A percentile compares a stretch with the other conserved stretches of the same genome.
Conservation (phyloP, 2,888 invertebrate genomes). For the Linhomoeus sp. region DNA sequence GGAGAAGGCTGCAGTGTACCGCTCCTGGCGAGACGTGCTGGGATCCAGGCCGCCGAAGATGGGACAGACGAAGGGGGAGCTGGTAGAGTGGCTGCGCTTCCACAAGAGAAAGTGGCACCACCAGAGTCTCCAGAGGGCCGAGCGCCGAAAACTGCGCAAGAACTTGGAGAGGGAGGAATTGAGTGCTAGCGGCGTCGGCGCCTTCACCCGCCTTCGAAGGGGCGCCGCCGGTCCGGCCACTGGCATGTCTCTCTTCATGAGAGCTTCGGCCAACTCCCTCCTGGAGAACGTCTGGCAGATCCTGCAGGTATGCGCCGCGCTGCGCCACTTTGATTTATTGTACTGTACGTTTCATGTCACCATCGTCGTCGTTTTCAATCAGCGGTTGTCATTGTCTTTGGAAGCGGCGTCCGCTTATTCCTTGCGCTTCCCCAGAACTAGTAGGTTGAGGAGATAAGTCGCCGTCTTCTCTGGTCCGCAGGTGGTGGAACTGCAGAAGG, state of each 20-base stretch:
- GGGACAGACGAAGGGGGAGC: conserved; percentile 50
- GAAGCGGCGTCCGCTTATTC: too few relatives aligned
- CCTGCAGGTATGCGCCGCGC: conserved; percentile 45
- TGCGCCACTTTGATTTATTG: too few relatives aligned
- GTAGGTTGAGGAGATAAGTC: neutral
- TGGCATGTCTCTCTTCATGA: conserved; percentile 60
- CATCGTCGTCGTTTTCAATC: too few relatives aligned
- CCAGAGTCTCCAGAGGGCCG: conserved; percentile 11
- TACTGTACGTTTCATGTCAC: too few relatives aligned
- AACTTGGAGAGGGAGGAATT: conserved; percentile 14
- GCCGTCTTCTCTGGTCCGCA: conserved; percentile 36
- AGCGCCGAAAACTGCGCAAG: conserved; percentile 4
- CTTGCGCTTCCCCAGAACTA: too few relatives aligned
- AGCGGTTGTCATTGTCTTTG: too few relatives aligned
- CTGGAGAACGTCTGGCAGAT: conserved; percentile 77
- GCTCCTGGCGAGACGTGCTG: conserved; percentile 57
- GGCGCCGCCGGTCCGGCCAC: conserved; percentile 26
- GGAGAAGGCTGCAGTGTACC: too few relatives aligned
- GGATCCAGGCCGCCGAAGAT: conserved; percentile 38
- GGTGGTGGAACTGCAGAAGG: conserved; percentile 45
- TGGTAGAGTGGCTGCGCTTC: conserved; percentile 56
- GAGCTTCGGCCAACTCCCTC: conserved; percentile 55
- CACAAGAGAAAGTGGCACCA: conserved; percentile 73
- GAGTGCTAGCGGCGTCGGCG: neutral
- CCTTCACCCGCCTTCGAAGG: too few relatives aligned